Evolutionary conservation across 2,888 invertebrate genomes (phyloP), one percentile per base, ranked within the genome.

Genomic region (Orthonevra nobilis): DNA sequence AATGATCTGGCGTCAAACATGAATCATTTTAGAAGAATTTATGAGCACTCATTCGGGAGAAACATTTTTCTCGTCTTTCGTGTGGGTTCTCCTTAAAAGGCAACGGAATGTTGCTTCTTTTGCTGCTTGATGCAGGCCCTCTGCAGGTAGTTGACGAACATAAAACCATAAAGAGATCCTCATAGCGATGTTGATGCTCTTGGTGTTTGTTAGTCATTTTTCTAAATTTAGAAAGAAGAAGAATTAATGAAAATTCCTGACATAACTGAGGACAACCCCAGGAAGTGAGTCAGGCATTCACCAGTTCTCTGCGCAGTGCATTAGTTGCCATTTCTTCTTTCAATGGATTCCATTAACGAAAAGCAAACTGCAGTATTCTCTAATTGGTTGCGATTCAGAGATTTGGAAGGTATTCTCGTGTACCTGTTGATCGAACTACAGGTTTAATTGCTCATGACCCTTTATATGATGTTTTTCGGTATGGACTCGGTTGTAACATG

Each of bases 1-100:
- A 20, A 46, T 52, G 40, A 14, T 5, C 4, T 69, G 42, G 17
- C 30, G 17, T 28, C 46, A 23, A 34, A 50, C 50, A 61, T 79
- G 79, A 79, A 56, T 79, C 79, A 79, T 73, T 52, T 14, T 1
- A 6, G 10, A 26, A 10, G 70, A 54, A 73, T 79, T 72, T 79
- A 68, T 61, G 54, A 42, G 32, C 73, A 44, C 54, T 38, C 46
- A 63, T 14, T 52, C 50, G 34, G 32, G 26, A 56, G 56, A 75
- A 42, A 42, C 42, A 50, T 61, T 54, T 54, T 52, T 26, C 28
- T 28, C 34, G 14, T 23, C 19, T 20, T 12, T 36, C 6, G 26
- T 3, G 3, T 23, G 23, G 23, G 28, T 60, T 77, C 48, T 48
- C 77, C 48, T 54, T 54, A 66, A 64, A 72, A 54, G 72, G 52